These are phyloP conservation scores for Arctia plantaginis DNA, from an alignment of 2,888 invertebrate species.

Conservation along the genomic window DNA sequence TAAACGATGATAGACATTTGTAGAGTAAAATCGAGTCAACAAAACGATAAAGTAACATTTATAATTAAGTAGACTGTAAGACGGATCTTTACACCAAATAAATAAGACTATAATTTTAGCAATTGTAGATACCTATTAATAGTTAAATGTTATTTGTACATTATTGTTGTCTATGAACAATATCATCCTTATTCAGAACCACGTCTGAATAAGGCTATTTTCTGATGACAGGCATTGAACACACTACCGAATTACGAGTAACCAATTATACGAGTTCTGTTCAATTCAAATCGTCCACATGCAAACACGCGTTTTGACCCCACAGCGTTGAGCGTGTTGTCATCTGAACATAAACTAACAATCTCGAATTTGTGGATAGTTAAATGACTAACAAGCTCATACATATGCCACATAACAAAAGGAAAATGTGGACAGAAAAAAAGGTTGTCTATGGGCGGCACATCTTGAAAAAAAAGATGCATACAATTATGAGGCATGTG, in stretches of 20 bases:
- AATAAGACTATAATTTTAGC: slow-evolving; percentile 80
- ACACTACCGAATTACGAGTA: background rate
- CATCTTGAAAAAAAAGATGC: background rate
- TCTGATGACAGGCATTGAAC: background rate
- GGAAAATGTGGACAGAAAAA: background rate
- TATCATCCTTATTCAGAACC: slow-evolving; percentile 37
- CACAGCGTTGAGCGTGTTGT: background rate
- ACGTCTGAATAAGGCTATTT: background rate
- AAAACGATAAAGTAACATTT: slow-evolving; percentile 58
- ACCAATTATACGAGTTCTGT: background rate
- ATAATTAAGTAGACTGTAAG: slow-evolving; percentile 73
- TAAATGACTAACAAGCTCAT: background rate
- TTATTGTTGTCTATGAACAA: slow-evolving; percentile 67
- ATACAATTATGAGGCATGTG: background rate
- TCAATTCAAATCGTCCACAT: background rate
- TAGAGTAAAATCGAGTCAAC: slow-evolving; percentile 53
- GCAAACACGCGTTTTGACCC: background rate
- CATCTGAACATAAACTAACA: background rate
- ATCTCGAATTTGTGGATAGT: background rate
- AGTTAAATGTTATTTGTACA: slow-evolving; percentile 78
- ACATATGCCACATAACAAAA: background rate
- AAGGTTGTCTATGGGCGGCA: background rate
- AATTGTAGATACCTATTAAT: slow-evolving; percentile 67
- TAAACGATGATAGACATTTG: slow-evolving; percentile 55
- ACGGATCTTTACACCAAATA: slow-evolving; percentile 86